Conservation (phyloP, 2,113 vertebrate species). For the Tretioscincus oriximinensis region DNA sequence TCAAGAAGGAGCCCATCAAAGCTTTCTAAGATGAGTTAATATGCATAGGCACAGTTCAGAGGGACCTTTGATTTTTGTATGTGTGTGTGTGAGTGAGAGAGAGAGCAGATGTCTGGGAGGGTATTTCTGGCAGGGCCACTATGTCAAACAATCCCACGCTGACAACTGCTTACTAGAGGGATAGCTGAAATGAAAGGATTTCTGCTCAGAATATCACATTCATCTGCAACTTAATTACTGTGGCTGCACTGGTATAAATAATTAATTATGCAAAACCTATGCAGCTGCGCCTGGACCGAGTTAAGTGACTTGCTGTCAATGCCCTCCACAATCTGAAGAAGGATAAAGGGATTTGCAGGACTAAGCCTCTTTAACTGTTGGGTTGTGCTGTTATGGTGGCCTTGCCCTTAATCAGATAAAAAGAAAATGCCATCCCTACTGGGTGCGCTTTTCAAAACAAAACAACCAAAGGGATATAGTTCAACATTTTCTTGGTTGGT, state of each 20-base stretch:
- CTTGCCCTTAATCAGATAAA: slow-evolving; percentile 50
- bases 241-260: slow-evolving; percentile 97
- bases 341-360: slow-evolving; percentile 85
- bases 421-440: slow-evolving; percentile 28
- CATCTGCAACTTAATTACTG: slow-evolving; percentile 99
- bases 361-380: slow-evolving; percentile 82
- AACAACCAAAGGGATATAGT: not conserved
- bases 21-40: slow-evolving; percentile 48
- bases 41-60: slow-evolving; percentile 53
- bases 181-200: slow-evolving; percentile 91
- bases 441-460: slow-evolving; percentile 19
- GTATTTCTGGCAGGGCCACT: slow-evolving; percentile 85
- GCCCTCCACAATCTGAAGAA: slow-evolving; percentile 78
- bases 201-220: slow-evolving; percentile 98
- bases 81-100: slow-evolving; percentile 63
- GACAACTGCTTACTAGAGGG: slow-evolving; percentile 97
- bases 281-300: slow-evolving; percentile 96
- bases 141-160: slow-evolving; percentile 90
- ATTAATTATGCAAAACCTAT: slow-evolving; percentile 99
- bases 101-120: slow-evolving; percentile 95
- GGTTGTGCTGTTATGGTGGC: slow-evolving; percentile 62
- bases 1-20: too few species aligned
- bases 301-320: slow-evolving; percentile 94
- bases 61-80: slow-evolving; percentile 65
- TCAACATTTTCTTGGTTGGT: slow-evolving; percentile 3